These are phyloP conservation scores for Haliclona indistincta DNA, from an alignment of 37 sponge, comb jelly and placozoan genomes.

Conservation along the genomic window DNA sequence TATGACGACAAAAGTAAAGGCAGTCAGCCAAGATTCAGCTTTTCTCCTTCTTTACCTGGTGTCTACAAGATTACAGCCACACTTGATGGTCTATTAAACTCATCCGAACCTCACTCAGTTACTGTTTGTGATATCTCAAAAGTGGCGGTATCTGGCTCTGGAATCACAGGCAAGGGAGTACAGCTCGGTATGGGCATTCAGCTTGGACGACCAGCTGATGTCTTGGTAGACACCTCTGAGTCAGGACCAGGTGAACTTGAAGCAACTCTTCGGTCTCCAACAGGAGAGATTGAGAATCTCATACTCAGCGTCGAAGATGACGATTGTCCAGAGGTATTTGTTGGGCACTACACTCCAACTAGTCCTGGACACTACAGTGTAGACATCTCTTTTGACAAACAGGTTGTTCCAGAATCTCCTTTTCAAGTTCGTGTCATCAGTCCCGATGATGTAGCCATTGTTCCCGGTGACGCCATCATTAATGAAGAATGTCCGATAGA, in stretches of 20 bases:
- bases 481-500: constrained; percentile 10
- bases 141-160: constrained; percentile 66
- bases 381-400: constrained; percentile 52
- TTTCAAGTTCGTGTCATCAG: constrained; percentile 39
- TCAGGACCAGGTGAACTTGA: constrained; percentile 57
- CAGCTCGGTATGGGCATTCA: too few relatives aligned
- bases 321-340: constrained; percentile 33
- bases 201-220: constrained; percentile 37
- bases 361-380: constrained; percentile 81
- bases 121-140: constrained; percentile 66
- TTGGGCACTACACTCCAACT: constrained; percentile 71
- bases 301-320: constrained; percentile 19
- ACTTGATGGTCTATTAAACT: constrained; percentile 44
- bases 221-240: constrained; percentile 55
- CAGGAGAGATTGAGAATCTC: constrained; percentile 23
- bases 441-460: constrained; percentile 42
- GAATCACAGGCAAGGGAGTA: constrained; percentile 69
- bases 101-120: constrained; percentile 66
- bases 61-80: constrained; percentile 34
- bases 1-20: constrained; percentile 40
- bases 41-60: constrained; percentile 42
- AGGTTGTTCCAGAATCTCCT: constrained; percentile 59
- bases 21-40: constrained; percentile 26
- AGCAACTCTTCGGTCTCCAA: constrained; percentile 36
- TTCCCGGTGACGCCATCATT: constrained; percentile 59